A percentile compares a stretch with the other conserved stretches of the same genome.
Conservation (phyloP, 2,888 invertebrate species). For the Noctua fimbriata region DNA sequence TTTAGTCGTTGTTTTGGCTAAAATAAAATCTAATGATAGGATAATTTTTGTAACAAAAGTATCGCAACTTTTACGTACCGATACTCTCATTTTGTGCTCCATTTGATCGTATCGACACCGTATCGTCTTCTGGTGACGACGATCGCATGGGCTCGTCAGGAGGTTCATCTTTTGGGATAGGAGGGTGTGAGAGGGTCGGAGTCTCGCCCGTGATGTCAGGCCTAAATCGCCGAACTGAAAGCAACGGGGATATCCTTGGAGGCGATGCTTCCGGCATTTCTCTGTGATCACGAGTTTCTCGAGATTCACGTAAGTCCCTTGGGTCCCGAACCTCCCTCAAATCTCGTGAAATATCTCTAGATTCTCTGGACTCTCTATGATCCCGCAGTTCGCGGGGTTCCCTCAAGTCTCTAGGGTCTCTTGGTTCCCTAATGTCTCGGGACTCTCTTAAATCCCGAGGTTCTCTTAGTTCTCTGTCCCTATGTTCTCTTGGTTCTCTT, state of each 20-base stretch:
- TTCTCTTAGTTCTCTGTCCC: conserved; percentile 82
- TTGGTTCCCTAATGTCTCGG: conserved; percentile 81
- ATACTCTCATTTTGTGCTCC: conserved; percentile 89
- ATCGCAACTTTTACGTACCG: conserved; percentile 79
- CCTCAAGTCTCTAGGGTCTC: conserved; percentile 80
- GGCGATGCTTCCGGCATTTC: conserved; percentile 86
- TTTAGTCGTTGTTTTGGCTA: background rate
- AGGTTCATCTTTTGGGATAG: conserved; percentile 89
- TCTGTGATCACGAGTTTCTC: conserved; percentile 81
- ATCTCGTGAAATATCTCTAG: conserved; percentile 77
- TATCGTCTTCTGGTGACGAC: conserved; percentile 91
- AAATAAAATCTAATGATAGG: background rate
- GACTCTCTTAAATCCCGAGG: conserved; percentile 77
- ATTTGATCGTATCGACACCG: conserved; percentile 89
- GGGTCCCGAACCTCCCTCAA: conserved; percentile 75
- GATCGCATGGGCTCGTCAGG: conserved; percentile 89
- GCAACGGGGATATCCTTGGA: conserved; percentile 86
- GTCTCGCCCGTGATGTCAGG: conserved; percentile 82
- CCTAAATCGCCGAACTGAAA: conserved; percentile 88
- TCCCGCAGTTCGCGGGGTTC: conserved; percentile 78
- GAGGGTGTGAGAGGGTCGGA: conserved; percentile 85
- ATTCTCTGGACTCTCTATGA: conserved; percentile 78
- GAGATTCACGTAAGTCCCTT: conserved; percentile 81
- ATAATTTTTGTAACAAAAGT: background rate
- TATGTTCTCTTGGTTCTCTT: conserved; percentile 78